A percentile compares a stretch with the other conserved stretches of the same genome.
These are phyloP conservation scores for Cheilosia scutellata DNA, from an alignment of 2,888 invertebrate species.

Conservation along the genomic window DNA sequence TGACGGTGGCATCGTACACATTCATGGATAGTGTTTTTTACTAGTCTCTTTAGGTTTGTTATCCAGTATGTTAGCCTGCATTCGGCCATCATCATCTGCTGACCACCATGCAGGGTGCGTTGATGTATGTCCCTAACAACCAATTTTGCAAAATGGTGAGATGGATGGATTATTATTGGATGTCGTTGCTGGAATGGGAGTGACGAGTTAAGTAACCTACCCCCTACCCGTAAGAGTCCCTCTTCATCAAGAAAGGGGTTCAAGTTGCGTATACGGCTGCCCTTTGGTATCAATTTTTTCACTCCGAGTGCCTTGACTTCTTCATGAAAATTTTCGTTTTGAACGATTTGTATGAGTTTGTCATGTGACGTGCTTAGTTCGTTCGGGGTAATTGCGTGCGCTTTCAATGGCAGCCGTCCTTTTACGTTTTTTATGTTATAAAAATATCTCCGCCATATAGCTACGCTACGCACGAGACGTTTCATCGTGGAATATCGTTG, in stretches of 20 bases:
- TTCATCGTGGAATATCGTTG: not conserved
- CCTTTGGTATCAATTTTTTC: not conserved
- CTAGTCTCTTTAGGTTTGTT: constrained; percentile 10
- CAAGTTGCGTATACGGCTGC: constrained; percentile 7
- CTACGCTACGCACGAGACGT: not conserved
- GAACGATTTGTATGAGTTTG: not conserved
- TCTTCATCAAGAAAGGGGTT: constrained; percentile 20
- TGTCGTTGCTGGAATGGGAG: constrained; percentile 2
- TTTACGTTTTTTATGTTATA: not conserved
- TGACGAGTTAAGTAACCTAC: not conserved
- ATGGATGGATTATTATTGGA: not conserved
- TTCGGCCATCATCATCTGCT: constrained; percentile 19
- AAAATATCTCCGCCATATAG: not conserved
- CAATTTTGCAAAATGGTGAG: constrained; percentile 5
- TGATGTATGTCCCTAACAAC: not conserved
- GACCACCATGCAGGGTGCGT: constrained; percentile 1
- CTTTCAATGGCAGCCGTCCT: not conserved
- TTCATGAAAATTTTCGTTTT: not conserved
- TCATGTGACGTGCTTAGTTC: constrained; percentile 3
- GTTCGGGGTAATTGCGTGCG: not conserved
- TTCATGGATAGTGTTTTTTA: not conserved
- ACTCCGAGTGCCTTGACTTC: constrained; percentile 6
- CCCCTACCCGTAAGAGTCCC: not conserved
- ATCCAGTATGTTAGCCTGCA: constrained; percentile 11
- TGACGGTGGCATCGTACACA: constrained; percentile 10